Evolutionary conservation across 2,888 invertebrate species (phyloP), one percentile per base, ranked within the genome.

Genomic region (Blera fallax): DNA sequence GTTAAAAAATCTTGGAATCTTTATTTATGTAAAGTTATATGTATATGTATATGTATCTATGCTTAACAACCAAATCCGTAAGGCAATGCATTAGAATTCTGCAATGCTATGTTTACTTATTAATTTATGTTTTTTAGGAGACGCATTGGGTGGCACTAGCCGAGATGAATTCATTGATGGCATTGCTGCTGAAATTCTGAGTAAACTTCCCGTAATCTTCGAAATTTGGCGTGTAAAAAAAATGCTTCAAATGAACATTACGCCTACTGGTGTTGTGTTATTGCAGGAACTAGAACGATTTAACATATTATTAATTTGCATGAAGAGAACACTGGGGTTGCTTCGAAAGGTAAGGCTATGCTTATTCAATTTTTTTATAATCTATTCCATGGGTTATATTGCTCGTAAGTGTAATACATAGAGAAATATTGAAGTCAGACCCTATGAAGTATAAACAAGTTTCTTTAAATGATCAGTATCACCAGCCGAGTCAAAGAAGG

Each of bases 221-320:
- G 97, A 98, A 91, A 93, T 97, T 58, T 95, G 95, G 93, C 95
- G 95, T 90, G 95, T 97, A 32, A 94, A 96, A 87, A 96, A 96
- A 90, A 94, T 95, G 90, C 96, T 96, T 90, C 97, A 97, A 89
- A 93, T 96, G 92, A 94, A 94, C 87, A 95, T 98, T 88, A 95
- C 96, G 3, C 98, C 98, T 1, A 96, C 97, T 0, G 95, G 96
- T 0, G 96, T 98, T 14, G 98, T 98, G 0, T 92, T 98, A 62
- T 93, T 98, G 65, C 98, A 98, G 93, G 97, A 98, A 91, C 91
- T 98, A 43, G 97, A 98, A 89, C 94, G 97, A 82, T 98, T 98
- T 91, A 98, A 98, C 92, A 93, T 93, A 18, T 94, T 98, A 0
- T 95, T 97, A 65, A 90, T 90, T 10, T 94, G 94, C 65, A 97